Evolutionary conservation across 2,113 vertebrate genomes (phyloP).

Genomic region (Girardinichthys multiradiatus): DNA sequence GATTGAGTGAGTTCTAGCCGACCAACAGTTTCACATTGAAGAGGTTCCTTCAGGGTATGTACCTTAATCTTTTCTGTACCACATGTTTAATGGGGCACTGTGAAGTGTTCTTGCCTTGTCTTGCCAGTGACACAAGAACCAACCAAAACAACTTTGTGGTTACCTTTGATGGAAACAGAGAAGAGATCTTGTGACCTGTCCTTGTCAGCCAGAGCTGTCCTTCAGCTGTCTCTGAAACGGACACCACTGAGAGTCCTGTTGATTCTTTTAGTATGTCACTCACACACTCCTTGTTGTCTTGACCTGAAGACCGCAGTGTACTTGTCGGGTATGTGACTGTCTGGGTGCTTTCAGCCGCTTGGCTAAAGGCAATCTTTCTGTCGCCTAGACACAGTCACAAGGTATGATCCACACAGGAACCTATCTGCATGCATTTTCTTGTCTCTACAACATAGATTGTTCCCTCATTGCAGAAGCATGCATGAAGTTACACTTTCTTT

Average conservation of each 20-base stretch:
- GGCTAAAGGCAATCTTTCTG: slow-evolving; percentile 6
- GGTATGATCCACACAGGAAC: neutral
- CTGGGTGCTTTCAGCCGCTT: slow-evolving; percentile 25
- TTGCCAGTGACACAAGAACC: neutral
- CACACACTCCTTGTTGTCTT: neutral
- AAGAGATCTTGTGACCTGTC: too few relatives aligned
- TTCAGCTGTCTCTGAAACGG: too few relatives aligned
- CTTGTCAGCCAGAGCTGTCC: too few relatives aligned
- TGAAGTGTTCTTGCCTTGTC: neutral
- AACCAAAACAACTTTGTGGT: neutral
- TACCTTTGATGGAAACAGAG: too few relatives aligned
- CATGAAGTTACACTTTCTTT: too few relatives aligned
- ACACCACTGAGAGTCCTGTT: too few relatives aligned
- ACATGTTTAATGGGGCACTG: neutral
- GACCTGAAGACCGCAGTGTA: slow-evolving; percentile 29
- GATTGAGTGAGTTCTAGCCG: too few relatives aligned
- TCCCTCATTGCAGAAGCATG: slow-evolving; percentile 35
- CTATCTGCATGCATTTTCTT: slow-evolving; percentile 25
- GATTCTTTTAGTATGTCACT: neutral
- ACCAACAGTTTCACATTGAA: neutral
- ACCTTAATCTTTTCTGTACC: neutral
- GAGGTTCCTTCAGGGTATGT: neutral
- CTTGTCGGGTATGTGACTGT: slow-evolving; percentile 33
- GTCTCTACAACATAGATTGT: slow-evolving; percentile 31
- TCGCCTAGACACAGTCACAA: slow-evolving; percentile 1